Conservation (phyloP, 1,140 invertebrate species). For the Ganaspis sp. region DNA sequence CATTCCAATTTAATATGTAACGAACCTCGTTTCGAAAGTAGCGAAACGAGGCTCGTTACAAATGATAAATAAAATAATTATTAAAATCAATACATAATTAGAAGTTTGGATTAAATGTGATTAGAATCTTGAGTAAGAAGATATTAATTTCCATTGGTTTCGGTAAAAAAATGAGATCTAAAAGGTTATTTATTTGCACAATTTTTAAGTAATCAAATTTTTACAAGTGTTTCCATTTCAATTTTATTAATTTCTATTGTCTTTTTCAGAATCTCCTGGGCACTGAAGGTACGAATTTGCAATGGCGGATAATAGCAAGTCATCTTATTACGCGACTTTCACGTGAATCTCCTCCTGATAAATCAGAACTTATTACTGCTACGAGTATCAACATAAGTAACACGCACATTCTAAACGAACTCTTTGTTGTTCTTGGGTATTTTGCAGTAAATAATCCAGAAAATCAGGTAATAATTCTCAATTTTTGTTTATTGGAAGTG, state of each 20-base stretch:
- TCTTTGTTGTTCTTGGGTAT: conserved; percentile 87
- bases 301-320: conserved; percentile 91
- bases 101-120: no score
- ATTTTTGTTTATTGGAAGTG: background rate
- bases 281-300: conserved; percentile 89
- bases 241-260: conserved; percentile 34
- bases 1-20: no score
- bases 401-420: conserved; percentile 81
- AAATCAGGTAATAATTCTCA: conserved; percentile 83
- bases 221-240: conserved; percentile 14
- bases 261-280: conserved; percentile 86
- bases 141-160: no score
- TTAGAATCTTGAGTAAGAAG: no score
- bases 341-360: conserved; percentile 79
- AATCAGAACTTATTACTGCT: conserved; percentile 59
- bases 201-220: no score
- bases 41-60: no score
- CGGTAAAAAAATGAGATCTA: no score
- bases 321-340: conserved; percentile 86
- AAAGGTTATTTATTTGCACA: no score
- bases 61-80: no score
- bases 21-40: no score
- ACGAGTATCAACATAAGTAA: conserved; percentile 63
- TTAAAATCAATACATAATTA: no score
- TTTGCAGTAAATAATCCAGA: conserved; percentile 87